Evolutionary conservation across 2,113 vertebrate species (phyloP), one percentile per base, ranked within the genome.

Genomic region (Nerophis lumbriciformis): DNA sequence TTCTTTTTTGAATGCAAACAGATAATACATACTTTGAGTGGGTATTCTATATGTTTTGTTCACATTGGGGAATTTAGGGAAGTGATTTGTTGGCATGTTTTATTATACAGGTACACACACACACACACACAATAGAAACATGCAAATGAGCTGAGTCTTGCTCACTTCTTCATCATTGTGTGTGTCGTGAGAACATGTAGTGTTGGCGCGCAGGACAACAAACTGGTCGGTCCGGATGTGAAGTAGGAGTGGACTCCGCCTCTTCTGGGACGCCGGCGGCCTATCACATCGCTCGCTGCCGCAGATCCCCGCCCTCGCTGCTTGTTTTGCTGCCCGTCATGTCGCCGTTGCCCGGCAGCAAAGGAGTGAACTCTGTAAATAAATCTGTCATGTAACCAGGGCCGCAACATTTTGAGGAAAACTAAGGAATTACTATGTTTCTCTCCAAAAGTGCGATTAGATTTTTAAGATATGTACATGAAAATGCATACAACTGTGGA

Each of bases 341-440:
- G 0, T 65, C 63, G 0, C 53, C 9, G 49, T 76, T 75, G 6
- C 47, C 52, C 0, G 28, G 21, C 69, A 88, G 63, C 60, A 87
- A n/a, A 0, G 78, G 70, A 62, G 38, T 53, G 4, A 83, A 45
- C 60, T 88, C 88, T 90, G 74, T 5, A 61, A 65, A 65, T 6
- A 62, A 47, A 66, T 0, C 2, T 7, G 35, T 13, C 28, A 28
- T 28, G 28, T 28, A 3, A 28, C 28, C 28, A 28, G 28, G 28
- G 28, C 28, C 28, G 28, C 28, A 28, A 28, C 28, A 28, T 28
- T 28, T 28, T 28, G 28, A 28, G 28, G 2, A 28, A 28, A 28
- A 28, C 1, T 2, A 28, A 28, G 1, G 2, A 28, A 28, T 28
- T 28, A 28, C 28, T 28, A 28, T 28, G 28, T 28, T 28, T 28